These are phyloP conservation scores for Pogoniulus pusillus DNA, from an alignment of 2,797 vertebrate genomes.

Conservation along the genomic window DNA sequence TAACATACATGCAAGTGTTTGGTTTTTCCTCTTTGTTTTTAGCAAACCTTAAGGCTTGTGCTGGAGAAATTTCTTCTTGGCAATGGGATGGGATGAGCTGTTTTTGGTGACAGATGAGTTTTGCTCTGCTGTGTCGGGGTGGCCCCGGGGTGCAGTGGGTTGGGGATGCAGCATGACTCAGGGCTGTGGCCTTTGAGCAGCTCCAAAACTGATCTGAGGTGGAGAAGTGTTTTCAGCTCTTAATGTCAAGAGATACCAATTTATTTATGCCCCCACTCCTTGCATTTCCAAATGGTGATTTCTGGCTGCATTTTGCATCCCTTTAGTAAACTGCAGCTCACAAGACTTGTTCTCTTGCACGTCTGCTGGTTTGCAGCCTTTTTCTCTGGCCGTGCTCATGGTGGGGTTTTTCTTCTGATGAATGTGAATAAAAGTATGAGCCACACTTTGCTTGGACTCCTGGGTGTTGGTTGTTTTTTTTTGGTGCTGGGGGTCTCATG, in stretches of 20 bases:
- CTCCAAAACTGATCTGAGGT: neutral
- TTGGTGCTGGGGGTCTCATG: neutral
- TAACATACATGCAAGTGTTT: neutral
- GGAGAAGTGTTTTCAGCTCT: neutral
- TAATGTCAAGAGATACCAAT: neutral
- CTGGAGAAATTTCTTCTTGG: neutral
- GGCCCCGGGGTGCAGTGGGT: too few relatives aligned
- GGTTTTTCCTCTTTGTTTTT: neutral
- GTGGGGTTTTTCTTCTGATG: too few relatives aligned
- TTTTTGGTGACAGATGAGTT: neutral
- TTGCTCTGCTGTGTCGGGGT: accelerated
- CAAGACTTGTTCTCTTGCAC: neutral
- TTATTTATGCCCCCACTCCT: neutral
- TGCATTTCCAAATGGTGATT: neutral
- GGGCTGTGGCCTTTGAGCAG: neutral
- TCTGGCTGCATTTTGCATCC: neutral
- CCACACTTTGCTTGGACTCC: neutral
- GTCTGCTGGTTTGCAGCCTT: neutral
- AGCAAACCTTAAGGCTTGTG: neutral
- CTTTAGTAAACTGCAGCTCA: neutral
- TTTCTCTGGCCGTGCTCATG: accelerated
- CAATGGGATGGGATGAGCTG: neutral
- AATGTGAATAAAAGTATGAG: neutral
- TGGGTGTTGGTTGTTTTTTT: too few relatives aligned
- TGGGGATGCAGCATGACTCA: neutral